These are phyloP conservation scores for Kryptolebias ocellatus DNA, from an alignment of 2,797 vertebrate species.

Conservation along the genomic window DNA sequence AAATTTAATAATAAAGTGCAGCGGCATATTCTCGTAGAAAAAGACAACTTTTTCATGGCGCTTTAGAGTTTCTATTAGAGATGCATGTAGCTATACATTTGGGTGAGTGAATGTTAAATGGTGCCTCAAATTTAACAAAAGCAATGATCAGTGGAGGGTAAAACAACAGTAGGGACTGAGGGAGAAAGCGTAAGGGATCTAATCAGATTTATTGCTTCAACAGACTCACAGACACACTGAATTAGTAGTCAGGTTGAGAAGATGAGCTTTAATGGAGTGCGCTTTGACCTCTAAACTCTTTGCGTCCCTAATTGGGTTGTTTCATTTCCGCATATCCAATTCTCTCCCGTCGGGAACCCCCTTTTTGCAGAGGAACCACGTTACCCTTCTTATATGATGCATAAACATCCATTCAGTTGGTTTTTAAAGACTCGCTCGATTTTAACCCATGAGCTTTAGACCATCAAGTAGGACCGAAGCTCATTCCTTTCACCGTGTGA, in stretches of 20 bases:
- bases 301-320: conserved; percentile 76
- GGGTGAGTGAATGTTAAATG: conserved; percentile 49
- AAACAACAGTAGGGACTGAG: conserved; percentile 51
- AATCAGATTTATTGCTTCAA: conserved; percentile 78
- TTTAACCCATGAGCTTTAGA: conserved; percentile 19
- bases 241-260: conserved; percentile 59
- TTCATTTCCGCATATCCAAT: conserved; percentile 73
- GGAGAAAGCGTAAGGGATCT: conserved; percentile 50
- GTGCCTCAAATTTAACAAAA: conserved; percentile 62
- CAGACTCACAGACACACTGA: conserved; percentile 55
- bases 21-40: neutral
- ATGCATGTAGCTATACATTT: conserved; percentile 1
- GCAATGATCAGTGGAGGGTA: conserved; percentile 50
- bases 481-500: conserved; percentile 11
- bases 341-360: conserved; percentile 63
- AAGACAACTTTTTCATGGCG: conserved; percentile 1
- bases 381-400: conserved; percentile 10
- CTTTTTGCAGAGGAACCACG: conserved; percentile 49
- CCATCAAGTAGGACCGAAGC: conserved; percentile 14
- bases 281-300: conserved; percentile 73
- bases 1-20: conserved; percentile 8
- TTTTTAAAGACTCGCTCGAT: conserved; percentile 32
- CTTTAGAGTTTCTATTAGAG: neutral
- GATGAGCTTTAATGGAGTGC: conserved; percentile 64
- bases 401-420: conserved; percentile 44